A percentile compares a stretch with the other conserved stretches of the same genome.
phyloP scores from a whole-genome alignment of 1,140 invertebrate species.

The Gryllus bimaculatus region DNA sequence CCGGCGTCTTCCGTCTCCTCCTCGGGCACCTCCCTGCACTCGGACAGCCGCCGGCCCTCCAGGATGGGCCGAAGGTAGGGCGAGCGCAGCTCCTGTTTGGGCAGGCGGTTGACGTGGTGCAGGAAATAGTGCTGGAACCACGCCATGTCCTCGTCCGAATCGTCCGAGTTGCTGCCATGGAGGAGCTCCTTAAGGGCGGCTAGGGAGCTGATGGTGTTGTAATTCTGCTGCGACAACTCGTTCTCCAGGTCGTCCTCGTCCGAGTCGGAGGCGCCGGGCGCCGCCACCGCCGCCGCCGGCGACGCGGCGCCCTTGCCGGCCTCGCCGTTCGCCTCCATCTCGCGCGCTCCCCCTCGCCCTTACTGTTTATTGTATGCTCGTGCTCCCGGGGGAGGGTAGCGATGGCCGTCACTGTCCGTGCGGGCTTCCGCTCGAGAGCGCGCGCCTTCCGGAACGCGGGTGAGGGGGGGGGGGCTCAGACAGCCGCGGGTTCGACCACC shows the following conservation, averaged over 20 bases:
- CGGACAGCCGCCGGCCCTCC: conserved; percentile 59
- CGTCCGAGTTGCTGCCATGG: conserved; percentile 42
- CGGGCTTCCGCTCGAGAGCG: no score
- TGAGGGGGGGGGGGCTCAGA: no score
- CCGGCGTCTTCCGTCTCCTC: conserved; percentile 31
- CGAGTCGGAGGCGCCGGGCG: neutral
- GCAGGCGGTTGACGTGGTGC: conserved; percentile 55
- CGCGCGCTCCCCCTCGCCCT: no score
- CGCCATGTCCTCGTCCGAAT: conserved; percentile 50
- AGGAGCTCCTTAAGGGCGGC: conserved; percentile 57
- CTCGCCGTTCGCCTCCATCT: neutral
- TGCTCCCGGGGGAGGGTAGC: neutral
- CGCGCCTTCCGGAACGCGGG: neutral
- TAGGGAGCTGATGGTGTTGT: conserved; percentile 55
- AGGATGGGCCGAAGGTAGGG: conserved; percentile 41
- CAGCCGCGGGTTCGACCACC: neutral
- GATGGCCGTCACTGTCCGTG: neutral
- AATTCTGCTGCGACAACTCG: conserved; percentile 48
- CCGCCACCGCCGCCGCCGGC: conserved; percentile 3
- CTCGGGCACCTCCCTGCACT: conserved; percentile 73
- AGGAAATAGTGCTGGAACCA: conserved; percentile 65
- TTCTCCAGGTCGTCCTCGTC: conserved; percentile 23
- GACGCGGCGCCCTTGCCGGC: neutral
- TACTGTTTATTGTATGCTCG: no score
- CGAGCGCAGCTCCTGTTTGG: conserved; percentile 32